A percentile compares a stretch with the other conserved stretches of the same genome.
phyloP scores from a whole-genome alignment of 2,113 vertebrate genomes.

The Cygnus buccinator region DNA sequence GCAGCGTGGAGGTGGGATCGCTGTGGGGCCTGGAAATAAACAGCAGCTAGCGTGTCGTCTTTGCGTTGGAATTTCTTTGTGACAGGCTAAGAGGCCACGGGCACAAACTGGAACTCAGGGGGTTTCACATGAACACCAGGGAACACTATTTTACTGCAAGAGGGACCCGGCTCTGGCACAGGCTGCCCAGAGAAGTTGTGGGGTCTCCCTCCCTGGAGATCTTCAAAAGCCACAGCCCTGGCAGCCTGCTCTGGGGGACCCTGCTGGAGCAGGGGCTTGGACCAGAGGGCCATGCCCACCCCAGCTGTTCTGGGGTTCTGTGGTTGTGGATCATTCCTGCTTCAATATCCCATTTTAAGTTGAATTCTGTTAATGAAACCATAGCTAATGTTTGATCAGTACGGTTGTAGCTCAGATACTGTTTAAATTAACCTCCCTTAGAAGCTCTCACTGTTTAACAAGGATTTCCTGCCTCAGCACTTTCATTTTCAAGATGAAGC shows the following conservation, averaged over 20 bases:
- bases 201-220: too few species aligned
- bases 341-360: rapidly evolving
- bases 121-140: background rate
- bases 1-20: rapidly evolving
- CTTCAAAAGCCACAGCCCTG: background rate
- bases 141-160: background rate
- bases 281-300: background rate
- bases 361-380: background rate
- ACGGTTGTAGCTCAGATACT: rapidly evolving
- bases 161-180: background rate
- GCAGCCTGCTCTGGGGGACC: background rate
- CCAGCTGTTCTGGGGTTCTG: background rate
- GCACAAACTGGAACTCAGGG: background rate
- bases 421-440: too few species aligned
- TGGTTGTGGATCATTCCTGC: rapidly evolving
- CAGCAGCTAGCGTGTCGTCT: rapidly evolving
- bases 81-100: background rate
- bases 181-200: background rate
- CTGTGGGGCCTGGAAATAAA: rapidly evolving
- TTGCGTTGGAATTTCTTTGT: background rate
- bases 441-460: too few species aligned
- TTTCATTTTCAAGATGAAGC: background rate
- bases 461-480: background rate
- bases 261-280: background rate
- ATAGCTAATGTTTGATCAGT: rapidly evolving